Evolutionary conservation across 2,888 invertebrate species (phyloP).

Genomic region (Anticlea derivata): DNA sequence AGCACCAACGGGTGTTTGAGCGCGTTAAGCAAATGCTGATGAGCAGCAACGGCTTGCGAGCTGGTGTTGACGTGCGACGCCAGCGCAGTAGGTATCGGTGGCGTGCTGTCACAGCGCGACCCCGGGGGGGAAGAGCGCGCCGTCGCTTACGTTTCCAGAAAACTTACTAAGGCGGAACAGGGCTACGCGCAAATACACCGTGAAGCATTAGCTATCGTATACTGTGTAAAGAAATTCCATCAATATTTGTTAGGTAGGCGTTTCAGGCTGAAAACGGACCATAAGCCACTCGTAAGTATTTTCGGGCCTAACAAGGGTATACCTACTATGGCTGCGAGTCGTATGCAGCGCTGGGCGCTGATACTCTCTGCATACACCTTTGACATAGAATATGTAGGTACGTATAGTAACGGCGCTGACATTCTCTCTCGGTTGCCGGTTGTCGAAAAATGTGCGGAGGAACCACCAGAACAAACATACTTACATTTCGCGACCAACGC

Average conservation of each 20-base stretch:
- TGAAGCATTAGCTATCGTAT: slow-evolving; percentile 25
- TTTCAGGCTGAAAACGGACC: slow-evolving; percentile 34
- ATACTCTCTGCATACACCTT: slow-evolving; percentile 30
- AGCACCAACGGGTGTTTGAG: no score
- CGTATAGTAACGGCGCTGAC: slow-evolving; percentile 27
- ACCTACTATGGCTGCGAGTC: slow-evolving; percentile 30
- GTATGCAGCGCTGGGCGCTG: slow-evolving; percentile 28
- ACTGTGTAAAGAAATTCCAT: slow-evolving; percentile 17
- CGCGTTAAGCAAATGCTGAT: no score
- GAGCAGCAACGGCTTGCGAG: slow-evolving; percentile 7
- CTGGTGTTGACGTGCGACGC: slow-evolving; percentile 36
- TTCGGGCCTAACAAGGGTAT: slow-evolving; percentile 33
- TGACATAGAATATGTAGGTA: slow-evolving; percentile 29
- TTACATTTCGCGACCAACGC: slow-evolving; percentile 28
- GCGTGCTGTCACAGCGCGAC: slow-evolving; percentile 1
- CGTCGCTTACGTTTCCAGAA: slow-evolving; percentile 37
- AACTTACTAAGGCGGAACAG: slow-evolving; percentile 34
- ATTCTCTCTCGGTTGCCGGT: slow-evolving; percentile 25
- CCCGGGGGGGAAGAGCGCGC: slow-evolving; percentile 27
- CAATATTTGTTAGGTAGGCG: slow-evolving; percentile 24
- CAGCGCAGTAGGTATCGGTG: slow-evolving; percentile 29
- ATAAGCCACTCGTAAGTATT: slow-evolving; percentile 37
- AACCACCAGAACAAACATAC: slow-evolving; percentile 28
- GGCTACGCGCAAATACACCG: slow-evolving; percentile 35
- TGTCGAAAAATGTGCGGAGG: background rate